These are phyloP conservation scores for Gadopsis bispinosus DNA, from an alignment of 2,797 vertebrate genomes.

Conservation along the genomic window DNA sequence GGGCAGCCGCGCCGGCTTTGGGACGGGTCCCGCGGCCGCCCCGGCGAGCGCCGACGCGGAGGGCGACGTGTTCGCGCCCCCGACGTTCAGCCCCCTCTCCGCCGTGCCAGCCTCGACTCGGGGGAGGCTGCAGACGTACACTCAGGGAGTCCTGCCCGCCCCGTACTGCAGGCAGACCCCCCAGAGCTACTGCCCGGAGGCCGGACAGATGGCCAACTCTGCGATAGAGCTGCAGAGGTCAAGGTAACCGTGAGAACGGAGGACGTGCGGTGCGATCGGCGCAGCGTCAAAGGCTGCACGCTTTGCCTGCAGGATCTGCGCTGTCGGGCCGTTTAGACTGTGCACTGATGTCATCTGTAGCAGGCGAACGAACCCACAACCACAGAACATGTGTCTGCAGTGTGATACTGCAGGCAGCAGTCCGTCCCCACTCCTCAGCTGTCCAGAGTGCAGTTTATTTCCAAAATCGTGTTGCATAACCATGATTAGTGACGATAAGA, in stretches of 20 bases:
- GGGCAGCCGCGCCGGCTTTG: conserved; percentile 66
- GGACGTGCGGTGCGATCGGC: background rate
- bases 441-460: background rate
- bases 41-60: conserved; percentile 70
- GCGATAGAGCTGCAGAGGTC: conserved; percentile 93
- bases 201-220: conserved; percentile 84
- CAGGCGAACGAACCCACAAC: background rate
- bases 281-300: background rate
- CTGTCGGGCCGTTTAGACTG: conserved; percentile 14
- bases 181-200: conserved; percentile 89
- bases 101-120: conserved; percentile 83
- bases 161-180: conserved; percentile 86
- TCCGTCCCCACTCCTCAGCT: background rate
- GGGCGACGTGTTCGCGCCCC: conserved; percentile 83
- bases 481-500: background rate
- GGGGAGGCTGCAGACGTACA: conserved; percentile 94
- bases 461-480: background rate
- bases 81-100: conserved; percentile 83
- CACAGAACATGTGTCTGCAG: too few species aligned
- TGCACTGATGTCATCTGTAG: conserved; percentile 15
- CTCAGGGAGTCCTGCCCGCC: conserved; percentile 92
- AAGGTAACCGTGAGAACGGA: conserved; percentile 82
- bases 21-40: conserved; percentile 63
- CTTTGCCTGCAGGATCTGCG: conserved; percentile 42
- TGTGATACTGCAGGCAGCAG: background rate